phyloP scores from a whole-genome alignment of 2,797 vertebrate genomes.

The Cetoscarus ocellatus region DNA sequence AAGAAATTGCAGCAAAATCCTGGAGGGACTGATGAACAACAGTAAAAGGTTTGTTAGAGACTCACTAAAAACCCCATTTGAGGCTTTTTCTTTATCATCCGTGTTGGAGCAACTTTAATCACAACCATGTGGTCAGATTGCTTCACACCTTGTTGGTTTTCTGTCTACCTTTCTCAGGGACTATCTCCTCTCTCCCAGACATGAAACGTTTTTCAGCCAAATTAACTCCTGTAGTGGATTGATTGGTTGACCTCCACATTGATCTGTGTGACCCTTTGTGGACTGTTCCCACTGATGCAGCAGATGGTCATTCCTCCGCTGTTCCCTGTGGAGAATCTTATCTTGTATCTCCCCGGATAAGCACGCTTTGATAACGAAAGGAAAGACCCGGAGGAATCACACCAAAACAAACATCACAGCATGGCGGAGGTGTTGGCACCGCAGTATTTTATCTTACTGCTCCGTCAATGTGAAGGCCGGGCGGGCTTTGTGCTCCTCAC shows the following conservation, averaged over 20 bases:
- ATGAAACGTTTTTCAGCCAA: conserved; percentile 53
- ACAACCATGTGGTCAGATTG: conserved; percentile 37
- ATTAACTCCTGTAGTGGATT: conserved; percentile 47
- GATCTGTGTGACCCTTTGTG: conserved; percentile 51
- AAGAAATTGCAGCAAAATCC: too few species aligned
- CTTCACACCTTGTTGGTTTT: conserved; percentile 39
- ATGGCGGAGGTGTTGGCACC: conserved; percentile 8
- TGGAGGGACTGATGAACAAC: too few species aligned
- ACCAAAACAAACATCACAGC: conserved; percentile 54
- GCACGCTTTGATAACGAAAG: conserved; percentile 43
- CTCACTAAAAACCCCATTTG: background rate
- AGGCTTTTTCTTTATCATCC: background rate
- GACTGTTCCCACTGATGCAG: conserved; percentile 41
- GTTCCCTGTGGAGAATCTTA: conserved; percentile 50
- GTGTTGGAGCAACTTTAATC: background rate
- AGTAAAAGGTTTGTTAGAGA: too few species aligned
- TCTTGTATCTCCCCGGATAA: conserved; percentile 59
- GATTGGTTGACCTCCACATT: conserved; percentile 75
- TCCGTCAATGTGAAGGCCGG: conserved; percentile 33
- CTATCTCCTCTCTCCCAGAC: conserved; percentile 29
- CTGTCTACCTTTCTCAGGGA: conserved; percentile 11
- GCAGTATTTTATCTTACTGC: conserved; percentile 40
- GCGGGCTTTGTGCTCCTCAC: conserved; percentile 8
- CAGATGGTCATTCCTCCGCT: conserved; percentile 20
- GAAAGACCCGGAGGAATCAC: conserved; percentile 59